phyloP scores from a whole-genome alignment of 2,797 vertebrate species.

The Phylloscopus collybita region DNA sequence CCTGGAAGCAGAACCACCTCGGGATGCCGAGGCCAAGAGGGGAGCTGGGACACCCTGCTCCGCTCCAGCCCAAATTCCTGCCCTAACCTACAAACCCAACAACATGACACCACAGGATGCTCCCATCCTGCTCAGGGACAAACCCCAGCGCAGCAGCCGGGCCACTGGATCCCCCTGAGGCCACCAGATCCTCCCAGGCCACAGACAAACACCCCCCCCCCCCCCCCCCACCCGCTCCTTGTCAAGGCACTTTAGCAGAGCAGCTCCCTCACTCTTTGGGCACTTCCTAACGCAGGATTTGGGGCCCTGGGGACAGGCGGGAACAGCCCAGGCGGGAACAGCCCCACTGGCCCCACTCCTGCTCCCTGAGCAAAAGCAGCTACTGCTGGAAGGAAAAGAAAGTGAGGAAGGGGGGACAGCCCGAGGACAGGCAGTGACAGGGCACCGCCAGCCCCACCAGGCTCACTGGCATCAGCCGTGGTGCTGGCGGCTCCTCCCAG shows the following conservation, averaged over 20 bases:
- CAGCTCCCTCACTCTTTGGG: conserved; percentile 64
- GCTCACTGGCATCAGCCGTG: not conserved
- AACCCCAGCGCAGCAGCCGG: fast-evolving
- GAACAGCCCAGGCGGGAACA: not conserved
- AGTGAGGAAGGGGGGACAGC: not conserved
- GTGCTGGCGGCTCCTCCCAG: fast-evolving
- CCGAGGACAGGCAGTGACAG: not conserved
- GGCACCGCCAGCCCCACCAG: no score
- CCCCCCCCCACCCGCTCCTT: conserved; percentile 6
- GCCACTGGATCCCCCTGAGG: not conserved
- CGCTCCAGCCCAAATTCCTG: not conserved
- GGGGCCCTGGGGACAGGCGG: not conserved
- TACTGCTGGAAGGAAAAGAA: conserved; percentile 56
- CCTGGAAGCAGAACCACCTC: not conserved
- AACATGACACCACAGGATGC: fast-evolving
- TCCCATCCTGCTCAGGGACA: not conserved
- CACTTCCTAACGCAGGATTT: not conserved
- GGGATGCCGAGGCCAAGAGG: not conserved
- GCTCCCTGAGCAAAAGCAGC: conserved; percentile 67
- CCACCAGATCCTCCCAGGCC: not conserved
- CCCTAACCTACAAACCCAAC: not conserved
- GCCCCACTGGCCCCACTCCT: not conserved
- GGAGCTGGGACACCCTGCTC: not conserved
- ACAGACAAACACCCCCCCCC: not conserved
- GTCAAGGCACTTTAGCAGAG: conserved; percentile 69